A percentile compares a stretch with the other conserved stretches of the same genome.
These are phyloP conservation scores for Laticauda laticaudata DNA, from an alignment of 2,113 vertebrate genomes.

Conservation along the genomic window DNA sequence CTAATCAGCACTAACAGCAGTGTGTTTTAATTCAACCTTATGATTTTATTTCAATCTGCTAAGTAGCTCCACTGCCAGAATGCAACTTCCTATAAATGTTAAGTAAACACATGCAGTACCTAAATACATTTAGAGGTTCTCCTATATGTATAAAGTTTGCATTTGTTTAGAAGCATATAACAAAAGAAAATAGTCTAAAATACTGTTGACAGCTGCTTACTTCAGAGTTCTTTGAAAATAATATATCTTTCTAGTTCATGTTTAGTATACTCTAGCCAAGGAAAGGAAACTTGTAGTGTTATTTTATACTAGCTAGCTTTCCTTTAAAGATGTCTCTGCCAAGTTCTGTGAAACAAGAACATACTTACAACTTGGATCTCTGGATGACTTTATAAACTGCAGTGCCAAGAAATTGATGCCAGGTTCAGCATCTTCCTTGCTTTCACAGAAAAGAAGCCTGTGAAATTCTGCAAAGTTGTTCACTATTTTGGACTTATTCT, in stretches of 20 bases:
- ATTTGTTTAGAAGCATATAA: conserved; percentile 60
- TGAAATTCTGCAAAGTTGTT: conserved; percentile 65
- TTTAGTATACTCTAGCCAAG: conserved; percentile 56
- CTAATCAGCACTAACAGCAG: conserved; percentile 78
- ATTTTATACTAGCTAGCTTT: conserved; percentile 62
- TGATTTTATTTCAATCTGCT: conserved; percentile 85
- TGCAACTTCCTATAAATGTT: conserved; percentile 80
- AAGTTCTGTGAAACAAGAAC: conserved; percentile 77
- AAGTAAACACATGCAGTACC: conserved; percentile 76
- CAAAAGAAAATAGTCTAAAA: conserved; percentile 59
- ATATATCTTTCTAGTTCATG: conserved; percentile 20
- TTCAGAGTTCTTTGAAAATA: conserved; percentile 55
- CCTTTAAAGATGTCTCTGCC: conserved; percentile 74
- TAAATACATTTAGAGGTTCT: conserved; percentile 66
- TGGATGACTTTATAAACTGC: conserved; percentile 82
- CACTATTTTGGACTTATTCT: conserved; percentile 75
- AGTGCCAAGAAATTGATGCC: conserved; percentile 86
- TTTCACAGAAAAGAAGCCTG: conserved; percentile 42
- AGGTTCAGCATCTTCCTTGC: conserved; percentile 81
- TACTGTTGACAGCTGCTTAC: conserved; percentile 36
- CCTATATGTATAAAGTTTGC: conserved; percentile 63
- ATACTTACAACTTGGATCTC: conserved; percentile 84
- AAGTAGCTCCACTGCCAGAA: conserved; percentile 81
- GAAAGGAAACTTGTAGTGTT: conserved; percentile 58
- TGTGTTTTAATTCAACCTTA: conserved; percentile 84